phyloP scores from a whole-genome alignment of 2,113 vertebrate species.

The Rhinopomastus cyanomelas region DNA sequence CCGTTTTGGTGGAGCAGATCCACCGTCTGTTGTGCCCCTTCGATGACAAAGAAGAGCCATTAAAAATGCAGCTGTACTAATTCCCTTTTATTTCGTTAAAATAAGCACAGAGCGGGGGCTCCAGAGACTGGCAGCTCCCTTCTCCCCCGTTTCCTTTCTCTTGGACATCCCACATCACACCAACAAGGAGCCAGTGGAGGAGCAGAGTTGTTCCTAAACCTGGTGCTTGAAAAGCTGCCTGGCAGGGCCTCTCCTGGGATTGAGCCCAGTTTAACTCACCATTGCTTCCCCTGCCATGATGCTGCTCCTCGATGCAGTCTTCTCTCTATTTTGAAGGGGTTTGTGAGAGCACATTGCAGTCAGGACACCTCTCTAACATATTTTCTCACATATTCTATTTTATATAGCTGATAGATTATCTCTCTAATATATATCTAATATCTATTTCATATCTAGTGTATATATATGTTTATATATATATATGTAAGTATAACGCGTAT shows the following conservation, averaged over 20 bases:
- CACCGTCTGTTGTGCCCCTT: conserved; percentile 41
- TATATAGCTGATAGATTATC: no score
- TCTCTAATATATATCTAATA: no score
- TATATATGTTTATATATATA: no score
- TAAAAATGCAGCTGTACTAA: background rate
- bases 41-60: background rate
- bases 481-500: no score
- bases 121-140: background rate
- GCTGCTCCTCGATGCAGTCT: background rate
- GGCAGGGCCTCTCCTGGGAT: background rate
- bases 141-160: background rate
- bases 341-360: no score
- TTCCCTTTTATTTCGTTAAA: conserved; percentile 35
- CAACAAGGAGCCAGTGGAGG: background rate
- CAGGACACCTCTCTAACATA: no score
- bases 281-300: rapidly evolving
- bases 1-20: conserved; percentile 26
- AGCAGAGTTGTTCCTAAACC: background rate
- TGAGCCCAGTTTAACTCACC: background rate
- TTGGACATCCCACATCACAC: background rate
- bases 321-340: background rate
- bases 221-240: background rate
- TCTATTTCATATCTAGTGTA: no score
- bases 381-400: no score
- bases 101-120: background rate